Evolutionary conservation across 2,797 vertebrate species (phyloP).

Genomic region (Psittacula echo): DNA sequence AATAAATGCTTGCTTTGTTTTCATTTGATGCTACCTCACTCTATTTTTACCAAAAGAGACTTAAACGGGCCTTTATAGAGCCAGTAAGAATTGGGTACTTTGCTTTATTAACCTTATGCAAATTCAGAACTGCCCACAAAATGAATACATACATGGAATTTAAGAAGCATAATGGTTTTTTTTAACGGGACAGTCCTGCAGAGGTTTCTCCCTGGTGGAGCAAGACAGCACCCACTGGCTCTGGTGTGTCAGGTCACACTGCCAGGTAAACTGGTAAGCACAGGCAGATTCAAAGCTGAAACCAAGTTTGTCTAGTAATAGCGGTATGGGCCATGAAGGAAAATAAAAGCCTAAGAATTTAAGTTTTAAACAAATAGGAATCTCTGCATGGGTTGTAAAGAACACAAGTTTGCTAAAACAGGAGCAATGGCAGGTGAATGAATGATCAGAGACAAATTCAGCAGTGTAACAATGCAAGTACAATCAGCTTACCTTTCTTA

Average conservation of each 20-base stretch:
- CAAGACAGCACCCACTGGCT: neutral
- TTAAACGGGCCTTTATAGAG: accelerated
- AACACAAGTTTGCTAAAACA: neutral
- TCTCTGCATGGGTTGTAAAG: neutral
- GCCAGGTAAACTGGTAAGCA: neutral
- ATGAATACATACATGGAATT: neutral
- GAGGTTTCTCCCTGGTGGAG: neutral
- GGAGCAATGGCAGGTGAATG: neutral
- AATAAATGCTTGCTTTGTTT: neutral
- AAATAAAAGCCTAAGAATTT: neutral
- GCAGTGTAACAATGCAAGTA: accelerated
- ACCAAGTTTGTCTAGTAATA: neutral
- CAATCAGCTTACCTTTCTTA: neutral
- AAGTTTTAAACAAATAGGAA: neutral
- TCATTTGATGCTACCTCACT: neutral
- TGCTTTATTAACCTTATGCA: neutral
- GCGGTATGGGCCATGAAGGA: accelerated
- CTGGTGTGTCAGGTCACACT: neutral
- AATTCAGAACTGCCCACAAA: neutral
- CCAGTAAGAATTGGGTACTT: neutral
- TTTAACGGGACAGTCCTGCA: neutral
- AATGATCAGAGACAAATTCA: neutral
- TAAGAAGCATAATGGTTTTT: neutral
- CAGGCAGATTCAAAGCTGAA: accelerated
- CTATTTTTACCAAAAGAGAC: neutral